These are phyloP conservation scores for Stenopsyche tienmushanensis DNA, from an alignment of 1,140 invertebrate genomes.

Conservation along the genomic window DNA sequence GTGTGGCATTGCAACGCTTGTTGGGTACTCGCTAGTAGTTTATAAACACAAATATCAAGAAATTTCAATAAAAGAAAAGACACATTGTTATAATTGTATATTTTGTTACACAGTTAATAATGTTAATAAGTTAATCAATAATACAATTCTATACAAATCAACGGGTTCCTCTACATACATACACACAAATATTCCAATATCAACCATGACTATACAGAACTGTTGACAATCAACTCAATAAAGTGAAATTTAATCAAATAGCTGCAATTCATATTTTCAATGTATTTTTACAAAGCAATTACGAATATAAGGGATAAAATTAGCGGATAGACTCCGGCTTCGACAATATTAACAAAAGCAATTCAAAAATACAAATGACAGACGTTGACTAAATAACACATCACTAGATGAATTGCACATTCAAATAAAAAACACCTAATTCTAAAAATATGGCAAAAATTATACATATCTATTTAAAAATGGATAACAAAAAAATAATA, in stretches of 20 bases:
- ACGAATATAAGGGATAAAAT: too few species aligned
- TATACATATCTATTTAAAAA: conserved; percentile 5
- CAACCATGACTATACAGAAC: conserved; percentile 13
- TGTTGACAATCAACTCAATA: too few species aligned
- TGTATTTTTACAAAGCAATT: too few species aligned
- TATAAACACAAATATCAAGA: too few species aligned
- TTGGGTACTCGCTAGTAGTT: too few species aligned
- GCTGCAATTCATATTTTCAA: too few species aligned
- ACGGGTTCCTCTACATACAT: conserved; percentile 16
- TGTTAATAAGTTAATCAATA: conserved; percentile 30
- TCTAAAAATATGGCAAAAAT: background rate
- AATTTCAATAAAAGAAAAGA: background rate
- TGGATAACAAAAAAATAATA: too few species aligned
- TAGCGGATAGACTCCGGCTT: too few species aligned
- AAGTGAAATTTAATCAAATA: too few species aligned
- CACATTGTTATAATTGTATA: conserved; percentile 11
- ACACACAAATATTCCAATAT: conserved; percentile 7
- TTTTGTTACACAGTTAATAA: conserved; percentile 24
- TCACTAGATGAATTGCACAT: background rate
- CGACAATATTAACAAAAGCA: background rate
- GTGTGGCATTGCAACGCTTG: too few species aligned
- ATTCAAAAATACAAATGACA: background rate
- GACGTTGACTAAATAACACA: background rate
- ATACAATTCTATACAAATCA: conserved; percentile 25
- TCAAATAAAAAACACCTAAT: background rate